Percentiles rank a stretch among this genome's conserved stretches.
Conservation (phyloP, 2,797 vertebrate genomes). For the Muraenolepis orangiensis region DNA sequence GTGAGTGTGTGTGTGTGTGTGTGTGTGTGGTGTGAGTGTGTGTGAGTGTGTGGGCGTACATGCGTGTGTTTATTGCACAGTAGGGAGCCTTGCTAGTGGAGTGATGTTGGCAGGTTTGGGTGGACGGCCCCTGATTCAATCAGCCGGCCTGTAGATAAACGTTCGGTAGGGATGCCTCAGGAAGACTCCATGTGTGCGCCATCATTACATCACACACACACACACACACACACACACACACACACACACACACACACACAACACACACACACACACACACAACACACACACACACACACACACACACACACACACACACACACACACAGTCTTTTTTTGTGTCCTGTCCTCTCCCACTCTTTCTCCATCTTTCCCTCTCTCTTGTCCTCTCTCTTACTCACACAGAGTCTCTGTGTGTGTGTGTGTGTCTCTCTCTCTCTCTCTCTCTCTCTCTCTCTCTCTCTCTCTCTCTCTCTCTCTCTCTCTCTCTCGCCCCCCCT, state of each 20-base stretch:
- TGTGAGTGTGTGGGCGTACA: no score
- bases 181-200: conserved; percentile 23
- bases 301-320: background rate
- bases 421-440: background rate
- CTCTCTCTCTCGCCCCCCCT: background rate
- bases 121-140: conserved; percentile 48
- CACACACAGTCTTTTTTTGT: no score
- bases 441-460: no score
- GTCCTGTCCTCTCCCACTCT: background rate
- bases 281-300: background rate
- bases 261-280: background rate
- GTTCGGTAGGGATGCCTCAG: conserved; percentile 35
- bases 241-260: background rate
- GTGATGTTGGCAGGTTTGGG: background rate
- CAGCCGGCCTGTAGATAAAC: conserved; percentile 37
- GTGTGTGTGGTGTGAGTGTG: no score
- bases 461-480: no score
- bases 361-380: no score
- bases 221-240: background rate
- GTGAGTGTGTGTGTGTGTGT: no score
- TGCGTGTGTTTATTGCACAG: no score
- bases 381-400: background rate
- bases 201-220: background rate
- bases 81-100: no score
- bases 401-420: background rate